phyloP scores from a whole-genome alignment of 2,113 vertebrate genomes.

The Pandion haliaetus region DNA sequence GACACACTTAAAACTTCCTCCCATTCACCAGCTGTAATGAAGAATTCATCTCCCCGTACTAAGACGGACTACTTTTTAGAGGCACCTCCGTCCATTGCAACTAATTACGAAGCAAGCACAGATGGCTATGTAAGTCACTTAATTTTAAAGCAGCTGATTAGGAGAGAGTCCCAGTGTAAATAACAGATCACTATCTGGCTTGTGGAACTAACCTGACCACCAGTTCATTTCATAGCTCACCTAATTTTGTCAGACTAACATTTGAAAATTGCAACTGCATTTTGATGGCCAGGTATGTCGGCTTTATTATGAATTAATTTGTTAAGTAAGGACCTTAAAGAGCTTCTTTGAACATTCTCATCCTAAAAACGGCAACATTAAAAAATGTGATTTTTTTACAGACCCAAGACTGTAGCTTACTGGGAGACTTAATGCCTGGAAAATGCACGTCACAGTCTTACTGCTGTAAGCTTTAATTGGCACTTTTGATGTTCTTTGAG shows the following conservation, averaged over 20 bases:
- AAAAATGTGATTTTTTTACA: background rate
- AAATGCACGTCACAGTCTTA: background rate
- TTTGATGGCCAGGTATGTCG: background rate
- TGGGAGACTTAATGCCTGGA: background rate
- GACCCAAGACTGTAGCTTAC: background rate
- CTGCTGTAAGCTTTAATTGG: background rate
- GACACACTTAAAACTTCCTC: background rate
- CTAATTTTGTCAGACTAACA: background rate
- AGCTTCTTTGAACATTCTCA: background rate
- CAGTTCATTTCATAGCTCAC: background rate
- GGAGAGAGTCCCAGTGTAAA: background rate
- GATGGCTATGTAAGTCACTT: background rate
- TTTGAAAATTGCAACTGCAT: background rate
- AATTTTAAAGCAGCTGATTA: background rate
- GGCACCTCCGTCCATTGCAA: background rate
- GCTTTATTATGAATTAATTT: background rate
- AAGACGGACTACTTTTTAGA: background rate
- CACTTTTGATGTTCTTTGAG: background rate
- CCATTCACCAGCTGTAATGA: background rate
- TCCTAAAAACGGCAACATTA: background rate
- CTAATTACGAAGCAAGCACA: background rate
- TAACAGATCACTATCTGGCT: background rate
- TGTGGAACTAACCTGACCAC: background rate
- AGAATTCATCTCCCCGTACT: background rate
- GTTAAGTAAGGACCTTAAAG: background rate